phyloP scores from a whole-genome alignment of 1,140 invertebrate genomes.

The Neomicropteryx cornuta region DNA sequence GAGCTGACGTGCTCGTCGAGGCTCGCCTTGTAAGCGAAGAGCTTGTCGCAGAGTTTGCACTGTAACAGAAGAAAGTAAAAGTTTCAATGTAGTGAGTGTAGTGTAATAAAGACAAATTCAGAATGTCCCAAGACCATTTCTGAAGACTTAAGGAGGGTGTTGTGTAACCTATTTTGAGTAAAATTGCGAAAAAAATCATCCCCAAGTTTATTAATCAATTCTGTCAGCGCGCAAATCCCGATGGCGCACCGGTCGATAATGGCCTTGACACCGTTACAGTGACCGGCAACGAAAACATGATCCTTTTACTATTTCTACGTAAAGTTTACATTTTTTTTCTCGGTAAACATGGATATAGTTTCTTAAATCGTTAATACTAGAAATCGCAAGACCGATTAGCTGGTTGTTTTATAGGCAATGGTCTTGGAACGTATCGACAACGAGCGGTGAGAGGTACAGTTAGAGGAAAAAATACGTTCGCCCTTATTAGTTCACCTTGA shows the following conservation, averaged over 20 bases:
- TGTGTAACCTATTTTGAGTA: not conserved
- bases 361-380: not conserved
- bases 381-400: not conserved
- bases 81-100: not conserved
- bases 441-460: not conserved
- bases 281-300: too few species aligned
- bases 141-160: not conserved
- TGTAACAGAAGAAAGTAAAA: constrained; percentile 18
- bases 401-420: not conserved
- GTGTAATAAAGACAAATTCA: not conserved
- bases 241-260: too few species aligned
- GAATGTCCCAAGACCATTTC: not conserved
- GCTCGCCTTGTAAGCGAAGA: constrained; percentile 31
- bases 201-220: not conserved
- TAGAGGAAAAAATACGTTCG: not conserved
- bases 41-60: constrained; percentile 29
- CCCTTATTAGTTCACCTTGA: constrained; percentile 21
- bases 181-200: not conserved
- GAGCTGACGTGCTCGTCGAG: constrained; percentile 26
- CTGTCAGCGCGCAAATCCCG: not conserved
- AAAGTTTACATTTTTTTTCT: too few species aligned
- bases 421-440: not conserved
- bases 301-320: too few species aligned
- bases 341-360: not conserved
- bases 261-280: too few species aligned